Evolutionary conservation across 1,140 invertebrate genomes (phyloP).

Genomic region (Lasioglossum albipes): DNA sequence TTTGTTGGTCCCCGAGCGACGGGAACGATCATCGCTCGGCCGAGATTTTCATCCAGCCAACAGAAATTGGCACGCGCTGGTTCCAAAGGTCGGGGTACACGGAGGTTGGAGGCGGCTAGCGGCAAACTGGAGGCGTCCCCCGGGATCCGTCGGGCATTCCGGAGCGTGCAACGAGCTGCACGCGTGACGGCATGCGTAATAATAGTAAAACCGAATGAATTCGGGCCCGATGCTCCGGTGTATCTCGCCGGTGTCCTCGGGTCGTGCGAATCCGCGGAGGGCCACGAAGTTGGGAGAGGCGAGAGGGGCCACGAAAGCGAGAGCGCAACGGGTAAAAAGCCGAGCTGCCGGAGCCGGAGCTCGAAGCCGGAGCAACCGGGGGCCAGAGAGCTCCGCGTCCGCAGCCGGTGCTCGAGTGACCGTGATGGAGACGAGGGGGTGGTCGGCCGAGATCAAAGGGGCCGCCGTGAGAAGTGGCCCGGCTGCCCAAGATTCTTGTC

Average conservation of each 20-base stretch:
- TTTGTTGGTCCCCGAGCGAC: not conserved
- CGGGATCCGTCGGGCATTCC: conserved; percentile 19
- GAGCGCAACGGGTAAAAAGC: conserved; percentile 52
- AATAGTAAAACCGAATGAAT: conserved; percentile 69
- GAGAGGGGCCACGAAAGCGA: conserved; percentile 3
- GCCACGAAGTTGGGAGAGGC: not conserved
- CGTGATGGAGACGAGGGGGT: conserved; percentile 57
- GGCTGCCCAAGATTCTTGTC: conserved; percentile 67
- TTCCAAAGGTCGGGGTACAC: not conserved
- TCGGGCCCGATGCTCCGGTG: conserved; percentile 17
- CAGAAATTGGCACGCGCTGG: conserved; percentile 37
- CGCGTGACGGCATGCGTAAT: conserved; percentile 68
- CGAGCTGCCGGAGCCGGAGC: conserved; percentile 29
- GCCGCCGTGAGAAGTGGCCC: conserved; percentile 66
- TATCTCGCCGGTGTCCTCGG: conserved; percentile 42
- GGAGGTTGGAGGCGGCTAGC: conserved; percentile 4
- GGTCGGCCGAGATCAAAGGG: conserved; percentile 62
- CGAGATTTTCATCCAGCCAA: not conserved
- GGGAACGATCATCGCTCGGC: not conserved
- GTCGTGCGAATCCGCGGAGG: not conserved
- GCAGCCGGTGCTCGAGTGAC: conserved; percentile 51
- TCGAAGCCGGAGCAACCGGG: not conserved
- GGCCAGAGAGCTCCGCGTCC: no score
- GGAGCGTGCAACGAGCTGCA: conserved; percentile 47
- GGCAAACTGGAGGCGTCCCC: not conserved